These are phyloP conservation scores for Sebastes diploproa DNA, from an alignment of 2,797 vertebrate species.

Conservation along the genomic window DNA sequence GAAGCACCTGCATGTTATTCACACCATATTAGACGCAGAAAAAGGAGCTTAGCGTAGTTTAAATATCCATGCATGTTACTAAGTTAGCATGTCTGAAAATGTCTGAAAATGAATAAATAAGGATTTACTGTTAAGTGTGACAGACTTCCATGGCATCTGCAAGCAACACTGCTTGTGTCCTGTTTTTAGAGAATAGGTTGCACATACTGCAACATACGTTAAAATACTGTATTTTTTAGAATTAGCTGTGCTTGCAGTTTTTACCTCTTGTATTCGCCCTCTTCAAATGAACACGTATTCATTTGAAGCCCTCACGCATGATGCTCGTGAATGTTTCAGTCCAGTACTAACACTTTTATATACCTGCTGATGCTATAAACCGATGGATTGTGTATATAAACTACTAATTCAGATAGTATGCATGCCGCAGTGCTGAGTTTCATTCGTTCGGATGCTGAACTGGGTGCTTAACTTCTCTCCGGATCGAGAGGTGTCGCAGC, in stretches of 20 bases:
- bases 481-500: background rate
- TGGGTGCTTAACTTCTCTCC: background rate
- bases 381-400: background rate
- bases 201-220: background rate
- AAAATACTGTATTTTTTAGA: background rate
- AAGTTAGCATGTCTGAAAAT: conserved; percentile 21
- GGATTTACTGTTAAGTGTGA: background rate
- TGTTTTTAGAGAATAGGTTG: conserved; percentile 14
- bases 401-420: background rate
- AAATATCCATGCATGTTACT: conserved; percentile 42
- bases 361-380: background rate
- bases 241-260: background rate
- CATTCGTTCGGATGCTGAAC: background rate
- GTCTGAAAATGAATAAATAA: background rate
- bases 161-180: conserved; percentile 20
- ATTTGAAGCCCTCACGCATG: conserved; percentile 51
- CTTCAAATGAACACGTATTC: conserved; percentile 25
- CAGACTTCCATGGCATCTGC: conserved; percentile 38
- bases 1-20: conserved; percentile 80
- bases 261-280: background rate
- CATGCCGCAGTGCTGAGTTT: conserved; percentile 29
- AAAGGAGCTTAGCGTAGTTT: background rate
- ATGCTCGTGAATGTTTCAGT: conserved; percentile 30
- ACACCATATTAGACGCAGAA: conserved; percentile 9
- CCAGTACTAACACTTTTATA: conserved; percentile 14